Conservation (phyloP, 2,888 invertebrate genomes). For the Vesta saturnalis region DNA sequence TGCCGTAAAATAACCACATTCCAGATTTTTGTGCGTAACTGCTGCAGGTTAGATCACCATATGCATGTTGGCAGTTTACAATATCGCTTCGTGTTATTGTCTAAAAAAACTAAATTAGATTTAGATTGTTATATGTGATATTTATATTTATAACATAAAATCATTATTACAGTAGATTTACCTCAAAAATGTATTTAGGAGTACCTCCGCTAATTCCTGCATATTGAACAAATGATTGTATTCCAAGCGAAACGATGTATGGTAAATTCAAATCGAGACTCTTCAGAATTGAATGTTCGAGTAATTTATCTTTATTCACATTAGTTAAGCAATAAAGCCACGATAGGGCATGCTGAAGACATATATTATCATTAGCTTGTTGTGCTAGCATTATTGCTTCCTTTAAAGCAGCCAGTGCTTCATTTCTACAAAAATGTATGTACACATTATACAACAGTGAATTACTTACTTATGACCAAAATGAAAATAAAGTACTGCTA, state of each 20-base stretch:
- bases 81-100: conserved; percentile 85
- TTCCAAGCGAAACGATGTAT: conserved; percentile 78
- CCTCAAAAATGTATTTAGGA: conserved; percentile 75
- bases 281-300: conserved; percentile 75
- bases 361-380: conserved; percentile 86
- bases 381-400: conserved; percentile 90
- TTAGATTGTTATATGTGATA: too few species aligned
- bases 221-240: conserved; percentile 81
- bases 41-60: conserved; percentile 82
- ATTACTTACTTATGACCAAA: conserved; percentile 79
- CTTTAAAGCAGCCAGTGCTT: conserved; percentile 82
- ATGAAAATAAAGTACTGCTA: conserved; percentile 87
- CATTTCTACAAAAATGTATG: conserved; percentile 65
- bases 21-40: conserved; percentile 85
- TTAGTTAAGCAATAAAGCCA: conserved; percentile 77
- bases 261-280: conserved; percentile 74
- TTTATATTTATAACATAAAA: too few species aligned
- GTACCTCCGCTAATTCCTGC: conserved; percentile 74
- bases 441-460: neutral
- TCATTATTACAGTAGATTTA: too few species aligned
- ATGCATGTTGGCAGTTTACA: conserved; percentile 85
- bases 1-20: conserved; percentile 89
- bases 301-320: conserved; percentile 67
- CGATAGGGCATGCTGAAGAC: conserved; percentile 84
- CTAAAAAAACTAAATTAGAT: conserved; percentile 64